Base-by-base conservation (phyloP, 2,797 vertebrate species). In the Neosilurus mollespiculum region DNA sequence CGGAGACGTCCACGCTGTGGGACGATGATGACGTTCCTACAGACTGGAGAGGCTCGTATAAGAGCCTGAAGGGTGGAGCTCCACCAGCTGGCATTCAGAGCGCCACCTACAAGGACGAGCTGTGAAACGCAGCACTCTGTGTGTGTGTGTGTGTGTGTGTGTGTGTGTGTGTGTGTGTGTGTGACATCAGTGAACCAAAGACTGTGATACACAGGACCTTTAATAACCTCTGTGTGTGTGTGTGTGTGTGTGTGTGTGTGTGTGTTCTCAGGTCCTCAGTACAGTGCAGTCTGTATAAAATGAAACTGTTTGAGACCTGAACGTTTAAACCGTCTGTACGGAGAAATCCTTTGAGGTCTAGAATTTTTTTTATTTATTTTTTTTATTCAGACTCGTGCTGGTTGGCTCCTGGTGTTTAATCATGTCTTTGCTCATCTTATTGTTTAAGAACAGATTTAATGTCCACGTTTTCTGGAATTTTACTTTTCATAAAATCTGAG, bases 1-100 rank as follows among this genome's bases (percentile, higher is more conserved):
- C 98, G 0, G 98, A 99, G 91, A 98, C 96, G 0, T 99, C 98
- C 26, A 99, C 98, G 1, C 93, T 96, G 87, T 99, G 98, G 98
- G 96, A 99, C 0, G 94, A 99, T 0, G 98, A 99, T 90, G 81
- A 92, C 0, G 95, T 96, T 5, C 95, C 89, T 86, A 95, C 97
- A 0, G 96, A 95, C 83, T 99, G 97, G 98, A 95, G 93, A 1
- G 96, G 97, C 43, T 98, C 97, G 0, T 95, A 95, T 81, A 99
- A 99, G 92, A 97, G 93, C 9, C 91, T 96, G 56, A 97, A 97
- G 53, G 96, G 93, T 11, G 84, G 92, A 0, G 85, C 88, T 1
- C 88, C 91, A 0, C 82, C 91, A 0, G 85, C 95, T 0, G 91
- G 92, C 85, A 82, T 94, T 94, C 88, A 96, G 58, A 87, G 91